These are phyloP conservation scores for Tretioscincus oriximinensis DNA, from an alignment of 2,113 vertebrate species.

Conservation along the genomic window DNA sequence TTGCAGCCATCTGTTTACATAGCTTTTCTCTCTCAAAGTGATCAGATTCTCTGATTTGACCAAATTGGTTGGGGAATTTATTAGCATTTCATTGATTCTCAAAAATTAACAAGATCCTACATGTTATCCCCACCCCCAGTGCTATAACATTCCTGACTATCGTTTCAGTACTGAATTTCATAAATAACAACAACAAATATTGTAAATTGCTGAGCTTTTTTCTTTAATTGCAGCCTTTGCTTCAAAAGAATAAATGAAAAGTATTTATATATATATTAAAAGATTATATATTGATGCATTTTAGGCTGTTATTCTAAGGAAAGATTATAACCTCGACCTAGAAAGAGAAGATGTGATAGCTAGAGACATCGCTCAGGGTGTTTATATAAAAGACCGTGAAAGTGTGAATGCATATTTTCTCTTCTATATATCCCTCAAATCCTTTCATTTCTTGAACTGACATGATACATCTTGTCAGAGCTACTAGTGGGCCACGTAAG, in stretches of 20 bases:
- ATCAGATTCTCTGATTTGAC: neutral
- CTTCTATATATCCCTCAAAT: constrained; percentile 8
- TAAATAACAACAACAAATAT: too few species aligned
- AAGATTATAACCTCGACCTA: neutral
- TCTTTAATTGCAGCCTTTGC: neutral
- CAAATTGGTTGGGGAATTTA: neutral
- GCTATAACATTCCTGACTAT: neutral
- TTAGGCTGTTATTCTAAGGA: neutral
- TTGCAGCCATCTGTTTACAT: too few species aligned
- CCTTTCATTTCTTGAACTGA: constrained; percentile 11
- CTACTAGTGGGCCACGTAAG: rapidly evolving
- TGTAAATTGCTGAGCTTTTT: too few species aligned
- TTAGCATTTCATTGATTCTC: neutral
- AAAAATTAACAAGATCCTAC: neutral
- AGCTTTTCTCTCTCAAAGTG: neutral
- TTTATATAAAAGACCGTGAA: neutral
- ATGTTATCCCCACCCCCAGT: neutral
- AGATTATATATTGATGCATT: too few species aligned
- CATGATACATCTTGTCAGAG: neutral
- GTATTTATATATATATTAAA: too few species aligned
- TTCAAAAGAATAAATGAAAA: neutral
- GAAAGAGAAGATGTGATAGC: neutral
- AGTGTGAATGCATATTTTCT: neutral
- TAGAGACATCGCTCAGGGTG: neutral
- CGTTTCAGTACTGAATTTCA: neutral